These are phyloP conservation scores for Drosophila kohkoa DNA, from an alignment of 1,140 invertebrate genomes.

Conservation along the genomic window DNA sequence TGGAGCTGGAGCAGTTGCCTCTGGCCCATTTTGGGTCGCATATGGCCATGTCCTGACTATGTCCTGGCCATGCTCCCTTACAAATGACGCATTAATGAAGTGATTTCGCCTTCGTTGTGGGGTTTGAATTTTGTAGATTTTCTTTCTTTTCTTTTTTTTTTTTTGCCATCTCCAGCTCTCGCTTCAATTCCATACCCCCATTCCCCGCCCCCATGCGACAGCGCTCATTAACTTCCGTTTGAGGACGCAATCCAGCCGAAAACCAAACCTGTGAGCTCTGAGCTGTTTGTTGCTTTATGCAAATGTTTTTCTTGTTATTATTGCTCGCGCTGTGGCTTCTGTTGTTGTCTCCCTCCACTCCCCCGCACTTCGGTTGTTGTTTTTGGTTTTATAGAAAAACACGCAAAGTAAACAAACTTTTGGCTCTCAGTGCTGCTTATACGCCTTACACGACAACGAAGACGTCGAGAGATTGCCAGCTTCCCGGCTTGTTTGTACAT, in stretches of 20 bases:
- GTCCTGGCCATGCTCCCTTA: constrained; percentile 64
- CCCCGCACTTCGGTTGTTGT: constrained; percentile 31
- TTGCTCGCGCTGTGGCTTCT: constrained; percentile 54
- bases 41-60: constrained; percentile 60
- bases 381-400: constrained; percentile 79
- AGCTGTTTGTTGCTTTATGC: constrained; percentile 79
- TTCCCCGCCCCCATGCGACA: constrained; percentile 16
- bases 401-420: constrained; percentile 79
- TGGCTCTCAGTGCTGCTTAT: constrained; percentile 35
- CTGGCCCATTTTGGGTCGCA: constrained; percentile 54
- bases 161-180: constrained; percentile 6
- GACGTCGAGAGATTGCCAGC: constrained; percentile 42
- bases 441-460: constrained; percentile 15
- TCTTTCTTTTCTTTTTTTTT: neutral
- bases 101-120: constrained; percentile 64
- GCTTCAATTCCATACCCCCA: neutral
- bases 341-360: constrained; percentile 9
- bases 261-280: constrained; percentile 20
- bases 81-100: constrained; percentile 81
- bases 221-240: constrained; percentile 76
- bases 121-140: constrained; percentile 59
- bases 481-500: constrained; percentile 73
- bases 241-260: constrained; percentile 37
- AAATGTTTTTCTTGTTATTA: constrained; percentile 82
- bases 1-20: constrained; percentile 46